phyloP scores from a whole-genome alignment of 2,797 vertebrate species.

The Pangasius krempfi region DNA sequence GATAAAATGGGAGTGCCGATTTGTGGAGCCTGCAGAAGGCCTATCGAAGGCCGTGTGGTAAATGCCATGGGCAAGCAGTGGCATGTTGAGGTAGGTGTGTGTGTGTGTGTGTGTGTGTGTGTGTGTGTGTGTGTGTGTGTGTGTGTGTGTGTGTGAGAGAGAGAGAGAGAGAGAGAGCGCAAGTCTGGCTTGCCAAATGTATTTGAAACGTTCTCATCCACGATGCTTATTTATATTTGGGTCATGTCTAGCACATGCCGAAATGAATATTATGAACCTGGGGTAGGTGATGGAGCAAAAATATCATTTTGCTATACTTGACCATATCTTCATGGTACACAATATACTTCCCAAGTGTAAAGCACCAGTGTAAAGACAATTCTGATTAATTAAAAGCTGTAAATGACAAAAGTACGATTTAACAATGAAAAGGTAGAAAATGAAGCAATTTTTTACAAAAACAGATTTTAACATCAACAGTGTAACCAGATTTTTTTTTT shows the following conservation, averaged over 20 bases:
- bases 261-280: background rate
- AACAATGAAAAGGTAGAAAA: background rate
- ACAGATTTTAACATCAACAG: background rate
- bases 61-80: conserved; percentile 99
- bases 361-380: background rate
- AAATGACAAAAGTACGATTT: background rate
- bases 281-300: background rate
- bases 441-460: no score
- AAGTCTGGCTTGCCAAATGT: background rate
- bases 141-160: conserved; percentile 43
- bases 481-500: background rate
- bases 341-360: background rate
- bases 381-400: background rate
- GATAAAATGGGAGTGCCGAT: conserved; percentile 99
- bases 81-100: conserved; percentile 92
- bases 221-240: background rate
- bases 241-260: background rate
- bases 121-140: no score
- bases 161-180: background rate
- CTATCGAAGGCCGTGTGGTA: conserved; percentile 96
- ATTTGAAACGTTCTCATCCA: background rate
- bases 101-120: no score
- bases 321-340: background rate
- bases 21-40: conserved; percentile 94
- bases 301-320: background rate